A percentile compares a stretch with the other conserved stretches of the same genome.
These are phyloP conservation scores for Ophion obscuratus DNA, from an alignment of 2,888 invertebrate species.

Conservation along the genomic window DNA sequence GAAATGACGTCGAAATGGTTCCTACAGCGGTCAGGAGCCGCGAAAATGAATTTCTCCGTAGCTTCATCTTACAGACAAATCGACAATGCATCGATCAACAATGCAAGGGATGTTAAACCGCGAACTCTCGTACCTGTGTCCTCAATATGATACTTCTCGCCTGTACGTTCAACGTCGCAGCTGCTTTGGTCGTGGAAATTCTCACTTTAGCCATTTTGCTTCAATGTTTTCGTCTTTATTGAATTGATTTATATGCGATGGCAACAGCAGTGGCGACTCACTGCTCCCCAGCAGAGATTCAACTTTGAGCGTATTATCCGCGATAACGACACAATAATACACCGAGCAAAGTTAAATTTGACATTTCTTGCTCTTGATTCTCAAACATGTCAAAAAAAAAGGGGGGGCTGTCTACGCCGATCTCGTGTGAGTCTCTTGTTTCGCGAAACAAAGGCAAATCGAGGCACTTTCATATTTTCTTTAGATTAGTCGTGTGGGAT, in stretches of 20 bases:
- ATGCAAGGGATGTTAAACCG: constrained; percentile 3
- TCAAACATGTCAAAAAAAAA: constrained; percentile 23
- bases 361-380: constrained; percentile 46
- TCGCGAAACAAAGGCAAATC: constrained; percentile 54
- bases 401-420: constrained; percentile 23
- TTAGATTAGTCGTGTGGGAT: constrained; percentile 39
- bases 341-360: constrained; percentile 61
- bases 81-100: not conserved
- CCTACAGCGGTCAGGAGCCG: too few species aligned
- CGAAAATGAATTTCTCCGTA: not conserved
- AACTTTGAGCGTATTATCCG: not conserved
- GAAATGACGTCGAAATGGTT: too few species aligned
- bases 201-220: constrained; percentile 65
- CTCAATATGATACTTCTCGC: constrained; percentile 56
- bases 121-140: constrained; percentile 58
- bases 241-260: constrained; percentile 9
- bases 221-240: constrained; percentile 17
- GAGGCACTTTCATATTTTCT: constrained; percentile 46
- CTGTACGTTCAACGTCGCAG: constrained; percentile 58
- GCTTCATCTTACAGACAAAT: not conserved
- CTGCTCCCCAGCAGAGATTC: constrained; percentile 4
- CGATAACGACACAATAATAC: constrained; percentile 29
- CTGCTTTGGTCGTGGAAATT: constrained; percentile 59
- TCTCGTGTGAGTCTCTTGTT: constrained; percentile 37
- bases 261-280: not conserved